These are phyloP conservation scores for Parotia lawesii DNA, from an alignment of 2,113 vertebrate species.

Conservation along the genomic window DNA sequence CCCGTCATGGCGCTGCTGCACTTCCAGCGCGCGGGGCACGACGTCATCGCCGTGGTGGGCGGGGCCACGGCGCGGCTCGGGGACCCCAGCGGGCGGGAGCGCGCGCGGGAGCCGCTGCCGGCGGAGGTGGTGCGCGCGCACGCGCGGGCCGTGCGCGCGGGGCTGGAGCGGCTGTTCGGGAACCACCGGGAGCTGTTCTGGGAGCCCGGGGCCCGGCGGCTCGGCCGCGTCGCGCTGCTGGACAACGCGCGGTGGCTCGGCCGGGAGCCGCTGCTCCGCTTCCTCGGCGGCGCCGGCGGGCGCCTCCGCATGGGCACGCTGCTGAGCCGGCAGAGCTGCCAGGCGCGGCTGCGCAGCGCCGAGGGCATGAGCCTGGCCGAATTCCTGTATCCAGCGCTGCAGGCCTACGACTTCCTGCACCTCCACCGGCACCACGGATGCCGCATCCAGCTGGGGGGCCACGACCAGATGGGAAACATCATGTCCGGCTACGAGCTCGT, in stretches of 20 bases:
- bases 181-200: slow-evolving; percentile 71
- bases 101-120: too few species aligned
- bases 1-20: too few species aligned
- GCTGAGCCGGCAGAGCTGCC: slow-evolving; percentile 89
- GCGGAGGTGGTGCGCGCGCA: background rate
- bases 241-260: slow-evolving; percentile 87
- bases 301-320: slow-evolving; percentile 91
- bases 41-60: too few species aligned
- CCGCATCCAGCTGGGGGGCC: slow-evolving; percentile 83
- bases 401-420: slow-evolving; percentile 92
- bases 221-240: slow-evolving; percentile 74
- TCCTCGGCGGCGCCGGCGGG: slow-evolving; percentile 78
- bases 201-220: background rate
- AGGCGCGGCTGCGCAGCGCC: slow-evolving; percentile 79
- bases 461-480: slow-evolving; percentile 96
- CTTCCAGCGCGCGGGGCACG: too few species aligned
- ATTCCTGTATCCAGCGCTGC: slow-evolving; percentile 93
- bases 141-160: slow-evolving; percentile 66
- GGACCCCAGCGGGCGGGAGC: too few species aligned
- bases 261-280: slow-evolving; percentile 73
- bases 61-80: too few species aligned
- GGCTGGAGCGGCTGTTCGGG: slow-evolving; percentile 73
- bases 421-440: slow-evolving; percentile 82
- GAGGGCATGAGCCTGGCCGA: slow-evolving; percentile 93
- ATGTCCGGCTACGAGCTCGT: slow-evolving; percentile 92